phyloP scores from a whole-genome alignment of 64 coral and sea anemone genomes.

The Pocillopora verrucosa region DNA sequence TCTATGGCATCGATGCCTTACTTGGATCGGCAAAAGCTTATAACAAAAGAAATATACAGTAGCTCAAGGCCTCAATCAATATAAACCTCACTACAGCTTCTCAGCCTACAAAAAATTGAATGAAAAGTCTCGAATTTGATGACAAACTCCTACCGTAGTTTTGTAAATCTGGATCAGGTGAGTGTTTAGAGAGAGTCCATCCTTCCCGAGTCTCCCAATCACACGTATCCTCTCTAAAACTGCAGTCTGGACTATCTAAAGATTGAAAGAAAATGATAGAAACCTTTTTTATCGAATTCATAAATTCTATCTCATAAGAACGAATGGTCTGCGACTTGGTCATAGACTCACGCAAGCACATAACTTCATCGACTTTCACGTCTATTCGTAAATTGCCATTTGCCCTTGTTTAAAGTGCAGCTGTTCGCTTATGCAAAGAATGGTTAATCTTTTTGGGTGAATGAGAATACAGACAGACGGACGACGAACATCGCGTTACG shows the following conservation, averaged over 20 bases:
- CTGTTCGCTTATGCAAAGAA: no score
- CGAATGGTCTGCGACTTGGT: no score
- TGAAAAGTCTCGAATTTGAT: no score
- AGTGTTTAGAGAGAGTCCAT: background rate
- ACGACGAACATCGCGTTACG: no score
- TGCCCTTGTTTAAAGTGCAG: no score
- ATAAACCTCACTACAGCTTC: no score
- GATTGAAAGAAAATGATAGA: background rate
- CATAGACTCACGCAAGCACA: no score
- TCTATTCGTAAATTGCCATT: no score
- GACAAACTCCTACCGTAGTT: background rate
- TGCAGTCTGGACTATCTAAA: background rate
- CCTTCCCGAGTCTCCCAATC: background rate
- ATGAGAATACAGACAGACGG: no score
- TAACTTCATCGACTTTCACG: no score
- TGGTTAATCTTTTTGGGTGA: no score
- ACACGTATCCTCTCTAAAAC: background rate
- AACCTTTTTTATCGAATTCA: background rate
- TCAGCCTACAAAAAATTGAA: background rate
- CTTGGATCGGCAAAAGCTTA: background rate
- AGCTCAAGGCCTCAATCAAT: no score
- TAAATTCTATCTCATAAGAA: background rate
- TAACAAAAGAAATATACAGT: background rate
- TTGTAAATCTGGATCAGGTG: background rate
- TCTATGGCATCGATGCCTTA: background rate